phyloP scores from a whole-genome alignment of 2,888 invertebrate species.

The Mythimna pallens region DNA sequence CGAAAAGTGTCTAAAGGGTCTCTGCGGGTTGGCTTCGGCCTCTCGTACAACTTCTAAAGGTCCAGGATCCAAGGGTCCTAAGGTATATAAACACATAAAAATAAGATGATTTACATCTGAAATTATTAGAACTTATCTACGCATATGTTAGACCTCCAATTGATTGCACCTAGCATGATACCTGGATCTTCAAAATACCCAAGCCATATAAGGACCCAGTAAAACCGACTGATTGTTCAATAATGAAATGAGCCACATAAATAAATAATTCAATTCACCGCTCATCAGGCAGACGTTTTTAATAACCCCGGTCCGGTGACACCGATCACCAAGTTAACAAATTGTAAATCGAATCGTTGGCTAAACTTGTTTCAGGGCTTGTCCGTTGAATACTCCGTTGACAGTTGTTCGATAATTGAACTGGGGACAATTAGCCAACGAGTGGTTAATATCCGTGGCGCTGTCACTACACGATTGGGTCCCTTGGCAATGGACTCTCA shows the following conservation, averaged over 20 bases:
- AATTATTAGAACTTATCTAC: neutral
- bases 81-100: too few species aligned
- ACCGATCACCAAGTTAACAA: conserved; percentile 64
- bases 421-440: conserved; percentile 88
- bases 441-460: conserved; percentile 88
- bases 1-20: too few species aligned
- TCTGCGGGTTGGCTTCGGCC: too few species aligned
- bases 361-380: conserved; percentile 78
- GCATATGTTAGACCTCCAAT: neutral
- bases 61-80: too few species aligned
- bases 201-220: neutral
- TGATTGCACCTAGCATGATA: neutral
- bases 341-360: conserved; percentile 72
- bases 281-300: conserved; percentile 27
- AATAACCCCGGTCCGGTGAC: conserved; percentile 29
- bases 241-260: neutral
- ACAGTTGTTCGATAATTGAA: conserved; percentile 89
- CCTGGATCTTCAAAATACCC: neutral
- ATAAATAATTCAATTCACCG: conserved; percentile 1
- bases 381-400: conserved; percentile 78
- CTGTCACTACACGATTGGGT: conserved; percentile 84
- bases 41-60: too few species aligned
- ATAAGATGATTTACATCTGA: neutral
- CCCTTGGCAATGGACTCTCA: conserved; percentile 81
- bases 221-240: neutral